These are phyloP conservation scores for Linnaemya vulpina DNA, from an alignment of 2,888 invertebrate species.

Conservation along the genomic window DNA sequence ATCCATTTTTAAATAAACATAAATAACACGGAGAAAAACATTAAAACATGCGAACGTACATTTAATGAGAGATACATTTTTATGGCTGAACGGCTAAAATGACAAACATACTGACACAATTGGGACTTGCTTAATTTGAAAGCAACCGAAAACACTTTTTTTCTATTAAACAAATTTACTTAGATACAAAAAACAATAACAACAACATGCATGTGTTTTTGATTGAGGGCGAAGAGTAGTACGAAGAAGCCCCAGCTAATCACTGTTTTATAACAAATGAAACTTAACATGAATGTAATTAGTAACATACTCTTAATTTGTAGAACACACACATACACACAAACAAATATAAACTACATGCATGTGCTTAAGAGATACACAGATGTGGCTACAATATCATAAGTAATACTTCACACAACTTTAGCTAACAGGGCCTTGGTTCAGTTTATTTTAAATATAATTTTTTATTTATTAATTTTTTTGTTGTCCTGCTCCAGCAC, in stretches of 20 bases:
- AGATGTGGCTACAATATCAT: too few relatives aligned
- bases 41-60: constrained; percentile 23
- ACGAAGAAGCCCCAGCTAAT: constrained; percentile 57
- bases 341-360: too few relatives aligned
- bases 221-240: background rate
- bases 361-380: too few relatives aligned
- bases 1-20: constrained; percentile 64
- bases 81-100: background rate
- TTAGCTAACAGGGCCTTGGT: too few relatives aligned
- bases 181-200: too few relatives aligned
- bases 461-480: too few relatives aligned
- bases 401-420: too few relatives aligned
- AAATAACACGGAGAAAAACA: constrained; percentile 42
- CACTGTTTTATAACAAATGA: constrained; percentile 66
- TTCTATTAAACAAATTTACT: background rate
- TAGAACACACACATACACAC: background rate
- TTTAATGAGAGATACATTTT: constrained; percentile 26
- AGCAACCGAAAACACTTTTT: background rate
- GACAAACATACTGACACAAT: constrained; percentile 49
- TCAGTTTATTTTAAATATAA: too few relatives aligned
- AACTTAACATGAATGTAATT: constrained; percentile 68
- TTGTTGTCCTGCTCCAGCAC: too few relatives aligned
- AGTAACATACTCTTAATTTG: constrained; percentile 49
- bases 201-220: background rate
- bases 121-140: constrained; percentile 56